phyloP scores from a whole-genome alignment of 2,113 vertebrate genomes.

The Trichechus manatus region DNA sequence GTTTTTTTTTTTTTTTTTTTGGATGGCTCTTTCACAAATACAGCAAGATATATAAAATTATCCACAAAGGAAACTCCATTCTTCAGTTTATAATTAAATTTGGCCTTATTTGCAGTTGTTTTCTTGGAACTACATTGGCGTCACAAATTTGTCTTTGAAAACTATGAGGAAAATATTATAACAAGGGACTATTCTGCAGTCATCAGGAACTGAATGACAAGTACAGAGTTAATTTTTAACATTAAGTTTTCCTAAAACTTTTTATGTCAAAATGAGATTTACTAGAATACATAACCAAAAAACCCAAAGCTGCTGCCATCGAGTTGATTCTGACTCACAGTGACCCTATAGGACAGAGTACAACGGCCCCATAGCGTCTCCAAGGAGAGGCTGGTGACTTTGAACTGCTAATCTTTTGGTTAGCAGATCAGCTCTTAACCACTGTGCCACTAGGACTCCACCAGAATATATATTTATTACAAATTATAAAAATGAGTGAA shows the following conservation, averaged over 20 bases:
- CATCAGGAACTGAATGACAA: background rate
- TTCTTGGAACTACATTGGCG: background rate
- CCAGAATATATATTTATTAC: background rate
- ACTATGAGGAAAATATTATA: conserved; percentile 24
- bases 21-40: conserved; percentile 1
- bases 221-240: background rate
- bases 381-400: no score
- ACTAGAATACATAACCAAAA: background rate
- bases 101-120: conserved; percentile 44
- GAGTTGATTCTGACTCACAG: no score
- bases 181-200: background rate
- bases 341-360: no score
- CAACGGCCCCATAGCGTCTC: no score
- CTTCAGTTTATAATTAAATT: conserved; percentile 55
- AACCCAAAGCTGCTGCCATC: no score
- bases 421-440: no score
- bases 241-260: background rate
- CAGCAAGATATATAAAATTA: conserved; percentile 15
- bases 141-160: conserved; percentile 43
- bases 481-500: background rate
- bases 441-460: no score
- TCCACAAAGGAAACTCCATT: conserved; percentile 1
- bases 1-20: background rate
- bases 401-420: no score
- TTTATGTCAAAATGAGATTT: background rate